Evolutionary conservation across 2,888 invertebrate genomes (phyloP), one percentile per base, ranked within the genome.

Genomic region (Dysmachus trigonus): DNA sequence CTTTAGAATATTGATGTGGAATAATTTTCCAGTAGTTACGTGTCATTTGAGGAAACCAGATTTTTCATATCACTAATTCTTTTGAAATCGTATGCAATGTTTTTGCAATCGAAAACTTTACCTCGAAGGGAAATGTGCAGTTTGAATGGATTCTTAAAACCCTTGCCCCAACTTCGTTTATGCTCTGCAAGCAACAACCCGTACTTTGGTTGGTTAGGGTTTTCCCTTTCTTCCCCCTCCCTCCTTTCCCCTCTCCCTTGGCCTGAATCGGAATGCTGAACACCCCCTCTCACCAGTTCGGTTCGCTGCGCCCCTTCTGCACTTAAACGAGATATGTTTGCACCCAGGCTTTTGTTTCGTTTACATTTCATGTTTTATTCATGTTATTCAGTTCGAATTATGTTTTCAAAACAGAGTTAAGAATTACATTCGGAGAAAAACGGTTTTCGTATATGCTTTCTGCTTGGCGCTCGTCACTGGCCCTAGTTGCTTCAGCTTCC

Each of bases 351-450:
- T 76, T 76, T 76, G 76, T 76, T 76, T 76, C 76, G 76, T 38
- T 76, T 76, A 76, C 35, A 76, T 76, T 38, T 76, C 76, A 76
- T 76, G 38, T 76, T 38, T 76, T 76, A 76, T 76, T 31, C 35
- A 76, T 76, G 18, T 18, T 22, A 76, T 35, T 22, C 76, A 33
- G 76, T 76, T 76, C 38, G 35, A 76, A 76, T 76, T 38, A 38
- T 76, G 62, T 62, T 62, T 62, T 62, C 62, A 62, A 27, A 62
- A 18, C 62, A 62, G 62, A 62, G 62, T 62, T 62, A 62, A 62
- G 62, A 62, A 62, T 62, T 62, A 62, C 62, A 62, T 62, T 62
- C 62, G 62, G 22, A 62, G 62, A 62, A 62, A 62, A 62, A 62
- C 62, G 27, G 27, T 62, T 62, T 62, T 62, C 62, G 62, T 62